Evolutionary conservation across 1,140 invertebrate genomes (phyloP), one percentile per base, ranked within the genome.

Genomic region (Belonocnema kinseyi): DNA sequence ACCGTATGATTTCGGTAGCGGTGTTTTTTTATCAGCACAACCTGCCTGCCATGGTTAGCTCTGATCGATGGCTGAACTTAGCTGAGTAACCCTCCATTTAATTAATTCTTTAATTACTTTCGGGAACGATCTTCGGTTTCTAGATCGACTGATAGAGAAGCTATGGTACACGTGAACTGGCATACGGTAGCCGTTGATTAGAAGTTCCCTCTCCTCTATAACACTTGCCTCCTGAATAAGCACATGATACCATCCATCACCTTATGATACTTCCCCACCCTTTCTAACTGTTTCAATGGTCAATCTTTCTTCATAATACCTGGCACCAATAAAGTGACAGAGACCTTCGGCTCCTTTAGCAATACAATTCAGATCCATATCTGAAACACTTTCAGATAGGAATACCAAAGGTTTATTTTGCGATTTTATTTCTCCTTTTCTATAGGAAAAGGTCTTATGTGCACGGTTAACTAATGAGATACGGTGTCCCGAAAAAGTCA

Each of bases 91-190:
- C 83, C 83, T 83, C 82, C 75, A 51, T 85, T 82, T 85, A 85
- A 85, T 85, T 85, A 85, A 82, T 85, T 85, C 83, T 83, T 85
- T 85, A 85, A 85, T 85, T 85, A 85, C 83, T 83, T 82, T 85
- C 81, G 82, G 77, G 75, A 79, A 76, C 81, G 80, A 80, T 85
- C 83, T 72, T 66, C 26, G 14, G 16, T 33, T 16, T 66, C 26
- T 14, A 66, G 61, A 66, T 66, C 26, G 10, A 16, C 26, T 33
- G 61, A 66, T 66, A 66, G 8, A 33, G n/a, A 33, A 16, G 4
- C 14, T 66, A 46, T 61, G 14, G n/a, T 66, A 66, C 21, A 66
- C 58, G 11, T 66, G 13, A 26, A 12, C 21, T 61, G 58, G 26
- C 61, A n/a, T 66, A 66, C 61, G 14, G 61, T 66, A 66, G 61